Conservation (phyloP, 2,797 vertebrate species). For the Mus caroli region DNA sequence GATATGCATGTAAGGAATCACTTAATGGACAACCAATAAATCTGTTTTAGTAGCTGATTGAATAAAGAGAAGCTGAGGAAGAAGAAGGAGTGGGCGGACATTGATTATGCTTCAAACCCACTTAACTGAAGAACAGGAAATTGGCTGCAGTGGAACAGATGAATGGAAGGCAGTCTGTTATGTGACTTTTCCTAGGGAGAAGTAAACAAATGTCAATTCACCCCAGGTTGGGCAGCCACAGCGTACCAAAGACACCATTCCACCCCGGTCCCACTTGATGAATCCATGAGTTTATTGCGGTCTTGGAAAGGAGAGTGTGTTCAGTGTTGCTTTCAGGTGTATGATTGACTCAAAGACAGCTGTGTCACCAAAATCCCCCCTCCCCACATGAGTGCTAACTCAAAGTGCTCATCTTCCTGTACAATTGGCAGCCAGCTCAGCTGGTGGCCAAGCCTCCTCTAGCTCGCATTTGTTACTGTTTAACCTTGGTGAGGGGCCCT, state of each 20-base stretch:
- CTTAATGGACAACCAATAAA: neutral
- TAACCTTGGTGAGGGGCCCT: neutral
- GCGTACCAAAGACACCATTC: neutral
- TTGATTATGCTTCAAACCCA: constrained; percentile 32
- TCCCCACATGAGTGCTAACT: neutral
- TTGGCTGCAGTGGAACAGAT: neutral
- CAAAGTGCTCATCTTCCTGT: neutral
- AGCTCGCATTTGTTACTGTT: neutral
- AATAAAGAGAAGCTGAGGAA: neutral
- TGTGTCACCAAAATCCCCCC: neutral
- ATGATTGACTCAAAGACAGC: neutral
- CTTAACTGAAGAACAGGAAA: neutral
- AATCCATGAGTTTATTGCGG: neutral
- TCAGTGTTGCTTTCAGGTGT: neutral
- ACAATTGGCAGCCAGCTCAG: neutral
- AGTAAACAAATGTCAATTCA: neutral
- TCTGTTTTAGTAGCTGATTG: neutral
- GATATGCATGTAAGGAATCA: neutral
- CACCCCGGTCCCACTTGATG: neutral
- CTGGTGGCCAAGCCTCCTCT: neutral
- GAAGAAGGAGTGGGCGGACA: neutral
- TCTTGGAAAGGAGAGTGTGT: neutral
- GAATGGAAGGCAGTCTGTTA: neutral
- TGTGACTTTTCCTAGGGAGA: neutral
- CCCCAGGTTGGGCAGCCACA: neutral